A percentile compares a stretch with the other conserved stretches of the same genome.
These are phyloP conservation scores for Drosophila conformis DNA, from an alignment of 2,888 invertebrate species.

Conservation along the genomic window DNA sequence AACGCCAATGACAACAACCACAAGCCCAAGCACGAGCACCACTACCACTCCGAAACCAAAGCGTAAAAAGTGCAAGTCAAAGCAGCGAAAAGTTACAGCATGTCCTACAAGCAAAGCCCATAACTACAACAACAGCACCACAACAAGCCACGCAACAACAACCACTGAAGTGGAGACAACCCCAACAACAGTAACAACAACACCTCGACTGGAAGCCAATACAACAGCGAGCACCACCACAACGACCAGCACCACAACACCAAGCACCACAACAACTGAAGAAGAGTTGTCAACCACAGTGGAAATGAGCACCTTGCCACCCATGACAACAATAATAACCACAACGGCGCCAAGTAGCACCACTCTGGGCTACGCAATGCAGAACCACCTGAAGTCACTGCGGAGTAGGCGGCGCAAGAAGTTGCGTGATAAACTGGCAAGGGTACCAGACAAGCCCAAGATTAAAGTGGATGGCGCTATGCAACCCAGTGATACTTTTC, in stretches of 20 bases:
- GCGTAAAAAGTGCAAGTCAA: constrained; percentile 38
- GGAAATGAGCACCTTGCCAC: background rate
- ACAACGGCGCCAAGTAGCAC: background rate
- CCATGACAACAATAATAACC: background rate
- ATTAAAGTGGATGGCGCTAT: constrained; percentile 57
- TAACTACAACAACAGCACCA: background rate
- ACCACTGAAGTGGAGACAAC: constrained; percentile 13
- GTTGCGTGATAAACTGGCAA: background rate
- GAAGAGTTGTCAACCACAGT: constrained; percentile 9
- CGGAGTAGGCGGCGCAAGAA: constrained; percentile 10
- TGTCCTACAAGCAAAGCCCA: background rate
- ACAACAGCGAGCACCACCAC: background rate
- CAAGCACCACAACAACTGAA: constrained; percentile 18
- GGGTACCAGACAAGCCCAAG: constrained; percentile 61
- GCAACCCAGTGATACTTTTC: constrained; percentile 56
- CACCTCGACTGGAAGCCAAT: background rate
- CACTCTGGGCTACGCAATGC: background rate
- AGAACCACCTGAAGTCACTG: constrained; percentile 29
- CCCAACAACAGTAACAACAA: background rate
- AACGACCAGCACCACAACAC: background rate
- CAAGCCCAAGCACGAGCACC: background rate
- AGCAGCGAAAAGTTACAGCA: background rate
- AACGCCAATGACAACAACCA: background rate
- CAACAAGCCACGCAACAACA: constrained; percentile 8
- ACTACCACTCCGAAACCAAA: constrained; percentile 12